Evolutionary conservation across 2,888 invertebrate species (phyloP), one percentile per base, ranked within the genome.

Genomic region (Lissonota sp.): DNA sequence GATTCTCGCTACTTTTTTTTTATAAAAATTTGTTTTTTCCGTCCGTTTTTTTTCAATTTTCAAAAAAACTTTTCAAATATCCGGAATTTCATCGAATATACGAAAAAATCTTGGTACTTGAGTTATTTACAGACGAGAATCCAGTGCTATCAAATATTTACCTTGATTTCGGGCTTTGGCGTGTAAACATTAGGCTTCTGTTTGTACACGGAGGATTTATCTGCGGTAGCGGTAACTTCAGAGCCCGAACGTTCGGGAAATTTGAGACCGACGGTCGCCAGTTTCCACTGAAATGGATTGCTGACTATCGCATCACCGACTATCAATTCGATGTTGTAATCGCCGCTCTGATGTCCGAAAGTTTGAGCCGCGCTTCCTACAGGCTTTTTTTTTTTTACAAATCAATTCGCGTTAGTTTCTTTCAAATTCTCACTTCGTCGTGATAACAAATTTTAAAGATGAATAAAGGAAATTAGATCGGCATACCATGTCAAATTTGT

Each of bases 301-400:
- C 97, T 96, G 80, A 98, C 95, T 5, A 98, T 95, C 76, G 97
- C 95, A 94, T 99, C 99, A 4, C 99, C 99, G 71, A 99, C 94
- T 85, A 98, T 96, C 82, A 99, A 91, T 86, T 96, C 96, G 84
- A 99, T 93, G 82, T 95, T 94, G 93, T 98, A 98, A 58, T 94
- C 92, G 49, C 98, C 99, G 60, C 96, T 96, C 72, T 94, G 93
- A 84, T 95, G 94, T 76, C 95, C 95, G 88, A 99, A 95, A 88
- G 98, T 97, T 87, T 95, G 95, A 12, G 96, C 96, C 86, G 97
- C 95, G 55, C 95, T 94, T 58, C 96, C 96, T 60, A 98, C 95
- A 92, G 98, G 97, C 95, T 95, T 87, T 42, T 26, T 26, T 95
- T 87, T 42, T 26, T 26, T 26, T 26, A 3, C 26, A 3, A 26